These are phyloP conservation scores for Dendrolimus pini DNA, from an alignment of 2,888 invertebrate species.

Conservation along the genomic window DNA sequence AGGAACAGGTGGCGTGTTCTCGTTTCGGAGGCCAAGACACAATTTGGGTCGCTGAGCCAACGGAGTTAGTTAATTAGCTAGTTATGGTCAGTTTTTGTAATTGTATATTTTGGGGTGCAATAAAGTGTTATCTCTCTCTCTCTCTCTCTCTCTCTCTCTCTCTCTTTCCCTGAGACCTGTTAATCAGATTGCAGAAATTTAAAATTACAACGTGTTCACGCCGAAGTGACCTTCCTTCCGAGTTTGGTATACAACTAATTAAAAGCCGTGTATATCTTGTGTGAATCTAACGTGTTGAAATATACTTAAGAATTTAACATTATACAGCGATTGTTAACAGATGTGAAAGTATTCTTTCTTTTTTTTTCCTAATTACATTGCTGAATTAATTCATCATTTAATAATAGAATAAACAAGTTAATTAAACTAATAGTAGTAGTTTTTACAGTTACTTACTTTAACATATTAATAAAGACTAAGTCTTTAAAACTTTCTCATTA, in stretches of 20 bases:
- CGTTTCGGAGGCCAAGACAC: no score
- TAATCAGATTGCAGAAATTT: no score
- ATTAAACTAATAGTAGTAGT: constrained; percentile 1
- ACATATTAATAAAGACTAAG: neutral
- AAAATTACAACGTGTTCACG: neutral
- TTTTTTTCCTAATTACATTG: constrained; percentile 5
- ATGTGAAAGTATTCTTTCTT: constrained; percentile 5
- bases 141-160: no score
- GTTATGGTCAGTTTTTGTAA: no score
- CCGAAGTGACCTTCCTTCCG: neutral
- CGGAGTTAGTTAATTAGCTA: no score
- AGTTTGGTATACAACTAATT: neutral
- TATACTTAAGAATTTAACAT: neutral
- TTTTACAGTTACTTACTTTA: neutral
- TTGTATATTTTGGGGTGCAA: no score
- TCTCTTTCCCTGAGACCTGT: no score
- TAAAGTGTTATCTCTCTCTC: no score
- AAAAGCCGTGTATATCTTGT: neutral
- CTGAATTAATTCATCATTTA: constrained; percentile 7
- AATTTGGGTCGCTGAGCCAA: no score
- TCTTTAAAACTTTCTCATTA: constrained; percentile 7
- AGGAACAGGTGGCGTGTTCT: no score
- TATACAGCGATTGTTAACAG: neutral
- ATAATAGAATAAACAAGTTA: constrained; percentile 3
- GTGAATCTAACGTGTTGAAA: neutral